Evolutionary conservation across 2,888 invertebrate genomes (phyloP), one percentile per base, ranked within the genome.

Genomic region (Phlogophora meticulosa): DNA sequence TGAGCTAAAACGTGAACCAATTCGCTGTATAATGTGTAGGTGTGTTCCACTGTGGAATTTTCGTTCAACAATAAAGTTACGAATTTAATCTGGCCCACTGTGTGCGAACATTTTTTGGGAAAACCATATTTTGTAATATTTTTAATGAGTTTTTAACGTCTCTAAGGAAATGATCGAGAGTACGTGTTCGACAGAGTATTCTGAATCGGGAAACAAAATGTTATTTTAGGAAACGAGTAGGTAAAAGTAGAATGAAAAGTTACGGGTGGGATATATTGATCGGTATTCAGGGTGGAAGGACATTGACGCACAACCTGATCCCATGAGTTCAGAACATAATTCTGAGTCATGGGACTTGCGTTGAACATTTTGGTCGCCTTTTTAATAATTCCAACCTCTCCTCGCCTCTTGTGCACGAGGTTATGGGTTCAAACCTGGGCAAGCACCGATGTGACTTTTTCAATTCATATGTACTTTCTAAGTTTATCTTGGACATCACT

Each of bases 91-190:
- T 55, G 56, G 60, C 62, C 49, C 43, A 49, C 49, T 49, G 57
- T 75, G 63, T 52, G 59, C 60, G 36, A 68, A 69, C 20, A 66
- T 74, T 76, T n/a, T 76, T 72, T 28, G 40, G 56, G 38, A 56
- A 15, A 55, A 36, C 52, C 48, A 67, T 70, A 61, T 72, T 78
- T 82, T 72, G 67, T 62, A 60, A 78, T 81, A 83, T 69, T 76
- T 81, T 81, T 81, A 80, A 81, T 81, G 71, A 70, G 64, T 78
- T 77, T 78, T 72, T 53, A 46, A 48, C 60, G 77, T 82, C 82
- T 79, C 82, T 46, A 57, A 81, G 82, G 82, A 82, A 83, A 82
- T 82, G 49, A 70, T 70, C 34, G 68, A 52, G 73, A 81, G 79
- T 78, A 72, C 46, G 56, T 70, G 63, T 71, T 80, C 60, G 61